Evolutionary conservation across 2,888 invertebrate species (phyloP).

Genomic region (Gari tellinella): DNA sequence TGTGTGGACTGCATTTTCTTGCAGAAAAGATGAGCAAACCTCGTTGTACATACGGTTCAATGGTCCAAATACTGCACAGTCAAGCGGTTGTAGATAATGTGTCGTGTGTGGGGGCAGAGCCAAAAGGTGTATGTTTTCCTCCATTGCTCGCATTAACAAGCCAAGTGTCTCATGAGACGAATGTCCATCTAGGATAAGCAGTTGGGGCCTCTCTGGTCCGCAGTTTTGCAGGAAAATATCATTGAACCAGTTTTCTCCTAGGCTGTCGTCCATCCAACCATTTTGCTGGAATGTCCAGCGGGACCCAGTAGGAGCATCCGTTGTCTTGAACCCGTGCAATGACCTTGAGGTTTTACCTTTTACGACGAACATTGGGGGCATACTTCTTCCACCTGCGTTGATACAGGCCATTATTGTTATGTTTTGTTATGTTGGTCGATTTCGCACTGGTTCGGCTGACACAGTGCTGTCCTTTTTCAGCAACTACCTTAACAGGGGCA

Average conservation of each 20-base stretch:
- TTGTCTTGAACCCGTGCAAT: constrained; percentile 53
- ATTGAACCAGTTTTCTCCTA: constrained; percentile 63
- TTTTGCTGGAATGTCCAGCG: constrained; percentile 58
- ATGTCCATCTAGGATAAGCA: constrained; percentile 65
- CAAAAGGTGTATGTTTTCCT: constrained; percentile 43
- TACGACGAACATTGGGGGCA: constrained; percentile 54
- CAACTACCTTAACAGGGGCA: constrained; percentile 14
- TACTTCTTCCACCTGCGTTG: constrained; percentile 20
- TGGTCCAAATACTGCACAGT: constrained; percentile 49
- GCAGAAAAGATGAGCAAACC: constrained; percentile 42
- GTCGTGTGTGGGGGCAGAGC: constrained; percentile 56
- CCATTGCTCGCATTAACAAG: constrained; percentile 52
- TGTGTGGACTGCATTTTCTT: constrained; percentile 22
- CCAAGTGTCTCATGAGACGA: constrained; percentile 60
- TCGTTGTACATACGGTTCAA: constrained; percentile 49
- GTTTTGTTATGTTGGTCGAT: constrained; percentile 27
- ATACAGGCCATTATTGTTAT: constrained; percentile 37
- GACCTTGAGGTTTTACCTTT: constrained; percentile 50
- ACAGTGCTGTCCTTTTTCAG: constrained; percentile 4
- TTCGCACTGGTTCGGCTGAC: constrained; percentile 24
- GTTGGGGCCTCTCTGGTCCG: constrained; percentile 62
- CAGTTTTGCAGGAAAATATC: constrained; percentile 59
- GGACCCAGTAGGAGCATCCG: constrained; percentile 39
- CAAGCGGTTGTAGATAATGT: constrained; percentile 48
- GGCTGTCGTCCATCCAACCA: constrained; percentile 64